These are phyloP conservation scores for Austrofundulus limnaeus DNA, from an alignment of 2,113 vertebrate genomes.

Conservation along the genomic window DNA sequence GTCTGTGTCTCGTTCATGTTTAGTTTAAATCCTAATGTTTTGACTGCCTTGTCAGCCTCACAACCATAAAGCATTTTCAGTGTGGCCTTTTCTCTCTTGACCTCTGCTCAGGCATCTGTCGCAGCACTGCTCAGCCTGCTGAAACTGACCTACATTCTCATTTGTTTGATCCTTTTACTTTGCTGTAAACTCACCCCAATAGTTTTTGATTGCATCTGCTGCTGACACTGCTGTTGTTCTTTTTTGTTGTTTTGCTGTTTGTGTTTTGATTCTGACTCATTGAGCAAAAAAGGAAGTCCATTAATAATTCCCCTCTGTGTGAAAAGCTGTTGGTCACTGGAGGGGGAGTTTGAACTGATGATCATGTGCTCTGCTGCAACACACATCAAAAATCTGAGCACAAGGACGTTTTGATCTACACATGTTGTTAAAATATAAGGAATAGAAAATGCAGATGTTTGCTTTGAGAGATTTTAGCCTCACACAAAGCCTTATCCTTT, in stretches of 20 bases:
- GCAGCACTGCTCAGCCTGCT: slow-evolving; percentile 28
- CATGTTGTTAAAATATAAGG: neutral
- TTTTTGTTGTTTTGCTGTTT: neutral
- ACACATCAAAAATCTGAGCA: slow-evolving; percentile 4
- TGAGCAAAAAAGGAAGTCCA: slow-evolving; percentile 15
- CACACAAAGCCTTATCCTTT: neutral
- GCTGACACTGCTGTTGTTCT: slow-evolving; percentile 1
- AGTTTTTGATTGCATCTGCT: slow-evolving; percentile 9
- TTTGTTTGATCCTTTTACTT: slow-evolving; percentile 23
- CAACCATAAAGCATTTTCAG: slow-evolving; percentile 24
- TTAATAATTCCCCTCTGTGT: slow-evolving; percentile 24
- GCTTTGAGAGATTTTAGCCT: neutral
- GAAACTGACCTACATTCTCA: slow-evolving; percentile 35
- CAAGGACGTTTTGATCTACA: too few species aligned
- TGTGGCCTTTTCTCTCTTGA: slow-evolving; percentile 43
- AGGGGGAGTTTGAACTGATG: slow-evolving; percentile 16
- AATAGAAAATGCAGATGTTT: slow-evolving; percentile 1
- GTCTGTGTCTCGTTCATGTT: slow-evolving; percentile 10
- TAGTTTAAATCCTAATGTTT: slow-evolving; percentile 28
- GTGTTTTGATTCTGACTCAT: slow-evolving; percentile 21
- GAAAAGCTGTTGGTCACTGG: slow-evolving; percentile 13
- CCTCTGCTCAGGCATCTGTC: slow-evolving; percentile 47
- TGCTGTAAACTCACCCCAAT: slow-evolving; percentile 7
- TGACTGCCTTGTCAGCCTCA: slow-evolving; percentile 18
- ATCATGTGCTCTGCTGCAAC: slow-evolving; percentile 33